Conservation (phyloP, 2,113 vertebrate species). For the Pleuronectes platessa region DNA sequence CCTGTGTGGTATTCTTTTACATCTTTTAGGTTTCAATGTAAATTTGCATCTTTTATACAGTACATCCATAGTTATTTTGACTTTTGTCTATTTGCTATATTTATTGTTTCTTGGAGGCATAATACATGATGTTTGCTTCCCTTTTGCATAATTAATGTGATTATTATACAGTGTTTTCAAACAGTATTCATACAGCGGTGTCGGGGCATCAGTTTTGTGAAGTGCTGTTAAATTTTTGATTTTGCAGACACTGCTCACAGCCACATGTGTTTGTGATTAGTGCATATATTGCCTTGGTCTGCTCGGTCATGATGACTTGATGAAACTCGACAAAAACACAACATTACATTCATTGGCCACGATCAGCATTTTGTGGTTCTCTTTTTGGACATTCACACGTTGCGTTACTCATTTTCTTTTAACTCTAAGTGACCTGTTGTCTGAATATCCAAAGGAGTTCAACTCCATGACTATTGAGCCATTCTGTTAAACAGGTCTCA, state of each 20-base stretch:
- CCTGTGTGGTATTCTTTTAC: background rate
- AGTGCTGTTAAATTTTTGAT: no score
- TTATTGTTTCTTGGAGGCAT: background rate
- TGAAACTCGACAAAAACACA: background rate
- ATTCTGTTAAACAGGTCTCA: slow-evolving; percentile 31
- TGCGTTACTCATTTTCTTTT: no score
- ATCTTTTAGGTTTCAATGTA: background rate
- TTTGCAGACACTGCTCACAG: no score
- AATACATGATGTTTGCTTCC: no score
- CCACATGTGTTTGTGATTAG: background rate
- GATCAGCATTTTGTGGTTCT: background rate
- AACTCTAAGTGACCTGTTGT: no score
- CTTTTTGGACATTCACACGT: background rate
- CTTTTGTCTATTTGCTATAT: background rate
- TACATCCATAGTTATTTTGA: background rate
- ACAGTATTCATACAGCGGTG: no score
- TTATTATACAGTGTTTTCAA: no score
- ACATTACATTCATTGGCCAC: background rate
- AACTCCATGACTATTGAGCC: background rate
- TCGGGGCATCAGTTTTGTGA: no score
- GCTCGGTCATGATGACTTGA: background rate
- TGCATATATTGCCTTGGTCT: background rate
- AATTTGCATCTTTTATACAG: background rate
- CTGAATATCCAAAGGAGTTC: slow-evolving; percentile 9
- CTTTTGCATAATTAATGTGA: no score